phyloP scores from a whole-genome alignment of 2,888 invertebrate species.

The Thyatira batis region DNA sequence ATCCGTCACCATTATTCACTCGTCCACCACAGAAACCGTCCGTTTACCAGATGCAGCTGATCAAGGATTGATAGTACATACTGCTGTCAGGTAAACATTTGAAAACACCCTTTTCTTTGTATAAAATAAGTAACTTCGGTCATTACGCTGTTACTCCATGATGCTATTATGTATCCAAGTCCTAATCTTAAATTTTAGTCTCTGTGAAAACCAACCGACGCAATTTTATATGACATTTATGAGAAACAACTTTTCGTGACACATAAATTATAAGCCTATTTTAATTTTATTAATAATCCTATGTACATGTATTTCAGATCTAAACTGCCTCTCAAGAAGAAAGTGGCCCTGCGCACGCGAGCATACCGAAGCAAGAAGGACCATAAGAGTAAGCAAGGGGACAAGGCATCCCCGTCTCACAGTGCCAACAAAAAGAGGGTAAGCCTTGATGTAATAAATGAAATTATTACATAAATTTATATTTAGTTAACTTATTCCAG shows the following conservation, averaged over 20 bases:
- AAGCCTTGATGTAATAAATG: slow-evolving; percentile 29
- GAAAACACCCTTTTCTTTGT: too few relatives aligned
- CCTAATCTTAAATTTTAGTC: too few relatives aligned
- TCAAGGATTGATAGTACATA: slow-evolving; percentile 90
- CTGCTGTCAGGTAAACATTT: slow-evolving; percentile 84
- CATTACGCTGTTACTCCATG: too few relatives aligned
- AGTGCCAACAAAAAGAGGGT: slow-evolving; percentile 76
- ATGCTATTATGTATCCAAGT: too few relatives aligned
- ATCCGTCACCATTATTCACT: slow-evolving; percentile 94
- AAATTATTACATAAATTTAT: background rate
- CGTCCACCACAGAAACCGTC: slow-evolving; percentile 94
- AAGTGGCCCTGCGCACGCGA: slow-evolving; percentile 86
- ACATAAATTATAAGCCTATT: too few relatives aligned
- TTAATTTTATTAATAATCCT: background rate
- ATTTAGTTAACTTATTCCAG: too few relatives aligned
- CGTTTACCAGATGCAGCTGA: slow-evolving; percentile 90
- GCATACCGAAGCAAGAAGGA: slow-evolving; percentile 82
- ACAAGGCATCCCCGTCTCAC: slow-evolving; percentile 72
- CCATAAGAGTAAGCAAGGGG: slow-evolving; percentile 62
- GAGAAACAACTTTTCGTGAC: too few relatives aligned
- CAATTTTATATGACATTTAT: too few relatives aligned
- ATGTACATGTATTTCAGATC: slow-evolving; percentile 78
- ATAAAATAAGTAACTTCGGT: too few relatives aligned
- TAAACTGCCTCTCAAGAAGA: slow-evolving; percentile 93
- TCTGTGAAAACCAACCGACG: too few relatives aligned